Evolutionary conservation across 2,113 vertebrate genomes (phyloP).

Genomic region (Leuciscus idus): DNA sequence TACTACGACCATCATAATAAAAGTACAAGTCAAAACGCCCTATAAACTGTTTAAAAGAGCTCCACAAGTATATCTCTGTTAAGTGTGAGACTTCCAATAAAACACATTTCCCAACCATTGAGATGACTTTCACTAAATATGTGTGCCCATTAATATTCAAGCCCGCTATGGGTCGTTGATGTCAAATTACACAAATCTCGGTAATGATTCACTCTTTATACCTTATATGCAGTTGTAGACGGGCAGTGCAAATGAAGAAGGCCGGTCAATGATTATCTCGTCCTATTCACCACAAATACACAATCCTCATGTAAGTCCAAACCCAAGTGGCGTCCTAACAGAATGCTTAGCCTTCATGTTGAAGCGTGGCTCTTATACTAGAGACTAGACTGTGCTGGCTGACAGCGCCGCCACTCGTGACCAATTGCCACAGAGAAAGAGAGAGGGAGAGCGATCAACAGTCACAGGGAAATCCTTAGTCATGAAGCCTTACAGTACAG

Average conservation of each 20-base stretch:
- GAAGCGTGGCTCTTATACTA: slow-evolving; percentile 14
- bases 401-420: slow-evolving; percentile 36
- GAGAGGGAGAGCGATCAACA: slow-evolving; percentile 19
- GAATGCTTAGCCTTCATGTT: slow-evolving; percentile 33
- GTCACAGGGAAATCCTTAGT: slow-evolving; percentile 70
- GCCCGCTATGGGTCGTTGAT: background rate
- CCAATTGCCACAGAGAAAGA: slow-evolving; percentile 32
- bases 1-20: background rate
- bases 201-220: slow-evolving; percentile 8
- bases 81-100: background rate
- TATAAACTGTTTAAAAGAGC: background rate
- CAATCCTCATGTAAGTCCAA: slow-evolving; percentile 21
- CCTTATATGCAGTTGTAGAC: background rate
- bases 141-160: slow-evolving; percentile 18
- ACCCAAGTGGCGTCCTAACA: slow-evolving; percentile 6
- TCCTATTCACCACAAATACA: background rate
- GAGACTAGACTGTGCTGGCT: slow-evolving; percentile 13
- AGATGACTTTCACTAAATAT: background rate
- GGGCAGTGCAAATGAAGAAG: background rate
- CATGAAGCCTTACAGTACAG: slow-evolving; percentile 62
- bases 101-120: background rate
- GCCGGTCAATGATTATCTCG: background rate
- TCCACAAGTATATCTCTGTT: background rate
- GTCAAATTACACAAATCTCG: background rate
- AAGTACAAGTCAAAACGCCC: background rate